Evolutionary conservation across 2,113 vertebrate species (phyloP), one percentile per base, ranked within the genome.

Genomic region (Elephantulus edwardii): DNA sequence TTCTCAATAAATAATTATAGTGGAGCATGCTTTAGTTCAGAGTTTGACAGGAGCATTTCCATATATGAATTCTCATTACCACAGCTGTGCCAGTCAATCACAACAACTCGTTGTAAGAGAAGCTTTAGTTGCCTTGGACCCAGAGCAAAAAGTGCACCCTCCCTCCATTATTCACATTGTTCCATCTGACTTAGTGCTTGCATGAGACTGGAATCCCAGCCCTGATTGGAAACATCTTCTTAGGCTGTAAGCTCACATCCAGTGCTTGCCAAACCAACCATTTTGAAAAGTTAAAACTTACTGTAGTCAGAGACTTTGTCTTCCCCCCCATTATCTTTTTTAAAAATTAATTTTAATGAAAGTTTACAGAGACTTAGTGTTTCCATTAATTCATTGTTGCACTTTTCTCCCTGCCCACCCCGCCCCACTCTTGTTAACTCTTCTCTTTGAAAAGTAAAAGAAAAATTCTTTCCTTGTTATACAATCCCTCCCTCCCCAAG

Each of bases 111-210:
- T 9, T 78, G 28, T 71, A 9, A 50, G 38, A 17, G 38, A 28
- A 48, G 26, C 70, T 90, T 89, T 78, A 58, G 28, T 22, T 28
- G 62, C 72, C 71, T 89, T 81, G 40, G n/a, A 3, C 1, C 75
- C 0, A 2, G 12, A 26, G 38, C 75, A 84, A 70, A 58, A 1
- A 30, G 33, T 3, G 22, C 2, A 3, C 64, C 44, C 70, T 19
- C 46, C 83, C 64, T 46, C 6, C 5, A 58, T 76, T 3, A 71
- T 50, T 83, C 54, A 70, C 46, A 83, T 11, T 7, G 0, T 87
- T 94, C 75, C 64, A 26, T 8, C 80, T 81, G 93, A 70, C 42
- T 86, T 58, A 46, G 28, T 35, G 46, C 14, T 80, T 88, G 42
- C 81, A 44, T 30, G 79, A 62, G 30, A 26, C 22, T 79, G 33